Evolutionary conservation across 2,888 invertebrate genomes (phyloP).

Genomic region (Pachliopta kotzebuea): DNA sequence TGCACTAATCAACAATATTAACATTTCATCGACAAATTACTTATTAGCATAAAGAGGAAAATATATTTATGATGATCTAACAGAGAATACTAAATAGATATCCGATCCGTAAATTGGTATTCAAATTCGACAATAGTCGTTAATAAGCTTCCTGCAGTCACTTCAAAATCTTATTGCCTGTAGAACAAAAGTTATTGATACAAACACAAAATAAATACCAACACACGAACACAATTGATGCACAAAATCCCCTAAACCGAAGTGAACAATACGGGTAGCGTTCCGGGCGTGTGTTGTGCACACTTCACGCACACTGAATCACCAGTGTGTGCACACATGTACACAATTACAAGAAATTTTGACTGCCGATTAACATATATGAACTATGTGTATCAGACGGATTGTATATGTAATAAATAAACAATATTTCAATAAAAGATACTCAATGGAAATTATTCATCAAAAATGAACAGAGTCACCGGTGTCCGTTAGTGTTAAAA

Average conservation of each 20-base stretch:
- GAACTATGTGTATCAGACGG: no score
- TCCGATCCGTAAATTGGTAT: background rate
- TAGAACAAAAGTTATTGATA: slow-evolving; percentile 26
- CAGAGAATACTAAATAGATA: no score
- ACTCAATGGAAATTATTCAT: background rate
- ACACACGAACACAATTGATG: slow-evolving; percentile 30
- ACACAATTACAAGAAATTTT: slow-evolving; percentile 17
- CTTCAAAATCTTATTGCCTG: slow-evolving; percentile 17
- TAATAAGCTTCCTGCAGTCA: slow-evolving; percentile 3
- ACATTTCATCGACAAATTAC: no score
- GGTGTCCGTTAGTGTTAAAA: slow-evolving; percentile 32
- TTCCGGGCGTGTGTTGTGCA: slow-evolving; percentile 51
- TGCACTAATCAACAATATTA: no score
- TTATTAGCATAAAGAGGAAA: no score
- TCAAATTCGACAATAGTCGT: slow-evolving; percentile 11
- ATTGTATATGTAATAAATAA: no score
- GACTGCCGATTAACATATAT: background rate
- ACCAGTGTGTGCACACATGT: slow-evolving; percentile 25
- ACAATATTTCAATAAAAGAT: background rate
- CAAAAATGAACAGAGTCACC: slow-evolving; percentile 20
- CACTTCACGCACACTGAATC: slow-evolving; percentile 47
- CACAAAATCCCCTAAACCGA: slow-evolving; percentile 31
- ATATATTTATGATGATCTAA: no score
- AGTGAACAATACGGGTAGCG: slow-evolving; percentile 33
- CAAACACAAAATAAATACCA: slow-evolving; percentile 20